Percentiles rank a stretch among this genome's conserved stretches.
phyloP scores from a whole-genome alignment of 2,113 vertebrate genomes.

The Dasypus novemcinctus region DNA sequence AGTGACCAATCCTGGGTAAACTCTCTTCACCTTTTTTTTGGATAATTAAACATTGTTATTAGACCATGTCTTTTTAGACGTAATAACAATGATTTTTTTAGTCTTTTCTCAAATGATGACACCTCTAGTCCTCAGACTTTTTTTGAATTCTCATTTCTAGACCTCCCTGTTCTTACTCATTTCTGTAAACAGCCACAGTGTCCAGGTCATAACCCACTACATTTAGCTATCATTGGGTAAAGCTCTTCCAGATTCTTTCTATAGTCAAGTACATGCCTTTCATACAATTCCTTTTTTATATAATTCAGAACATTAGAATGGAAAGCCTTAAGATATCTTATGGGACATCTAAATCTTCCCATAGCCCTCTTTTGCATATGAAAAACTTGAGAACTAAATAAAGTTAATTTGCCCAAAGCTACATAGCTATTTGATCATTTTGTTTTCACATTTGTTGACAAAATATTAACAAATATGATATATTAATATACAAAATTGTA shows the following conservation, averaged over 20 bases:
- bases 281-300: not conserved
- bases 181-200: not conserved
- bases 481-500: not conserved
- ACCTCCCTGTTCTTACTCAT: not conserved
- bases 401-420: not conserved
- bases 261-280: not conserved
- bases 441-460: conserved; percentile 22
- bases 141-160: not conserved
- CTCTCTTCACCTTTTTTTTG: not conserved
- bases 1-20: not conserved
- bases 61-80: not conserved
- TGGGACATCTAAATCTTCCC: not conserved
- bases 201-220: not conserved
- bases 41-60: not conserved
- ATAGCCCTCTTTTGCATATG: not conserved
- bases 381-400: not conserved
- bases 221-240: not conserved
- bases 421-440: not conserved
- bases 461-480: conserved; percentile 6
- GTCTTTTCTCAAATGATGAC: not conserved
- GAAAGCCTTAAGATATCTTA: not conserved
- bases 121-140: not conserved
- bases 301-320: not conserved
- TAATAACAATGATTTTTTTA: not conserved
- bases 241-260: not conserved